Evolutionary conservation across 1,140 invertebrate species (phyloP), one percentile per base, ranked within the genome.

Genomic region (Drosophila malerkotliana): DNA sequence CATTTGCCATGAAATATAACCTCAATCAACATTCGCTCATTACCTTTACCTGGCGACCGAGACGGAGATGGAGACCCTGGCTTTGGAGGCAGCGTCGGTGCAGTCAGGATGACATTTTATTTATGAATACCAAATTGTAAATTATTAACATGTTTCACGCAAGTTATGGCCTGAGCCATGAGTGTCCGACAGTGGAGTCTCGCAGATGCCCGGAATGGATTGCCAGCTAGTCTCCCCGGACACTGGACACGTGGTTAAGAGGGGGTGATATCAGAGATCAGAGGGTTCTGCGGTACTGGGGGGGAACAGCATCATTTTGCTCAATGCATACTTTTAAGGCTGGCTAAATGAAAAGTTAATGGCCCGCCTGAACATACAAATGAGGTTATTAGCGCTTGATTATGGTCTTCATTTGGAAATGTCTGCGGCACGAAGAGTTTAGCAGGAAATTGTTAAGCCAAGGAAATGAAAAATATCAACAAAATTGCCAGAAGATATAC

Each of bases 81-180:
- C 47, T 47, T 21, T 49, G 26, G 37, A 6, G 37, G 69, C 67
- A 56, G 59, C 61, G 71, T 75, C 63, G 79, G 83, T 79, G 79
- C 72, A 82, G 78, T 66, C 78, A 52, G 72, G 75, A 87, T 87
- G 82, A 88, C 82, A 88, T 88, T 89, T 88, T 88, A 88, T 88
- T 88, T 88, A 88, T 88, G 84, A 89, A 89, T 89, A 88, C 84
- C 79, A 89, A 88, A 88, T 88, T 88, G 83, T 88, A 89, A 88
- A 88, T 89, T 88, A 88, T 88, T 89, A 89, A 88, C 84, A 89
- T 89, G 83, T 88, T 89, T 88, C 83, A 88, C 76, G 84, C 79
- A 88, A 88, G 83, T 84, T 83, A 88, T 87, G 83, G 83, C 83
- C 83, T 60, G 74, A 80, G 68, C 60, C 53, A 61, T 71, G 75